phyloP scores from a whole-genome alignment of 2,113 vertebrate species.

The Leptodactylus fuscus region DNA sequence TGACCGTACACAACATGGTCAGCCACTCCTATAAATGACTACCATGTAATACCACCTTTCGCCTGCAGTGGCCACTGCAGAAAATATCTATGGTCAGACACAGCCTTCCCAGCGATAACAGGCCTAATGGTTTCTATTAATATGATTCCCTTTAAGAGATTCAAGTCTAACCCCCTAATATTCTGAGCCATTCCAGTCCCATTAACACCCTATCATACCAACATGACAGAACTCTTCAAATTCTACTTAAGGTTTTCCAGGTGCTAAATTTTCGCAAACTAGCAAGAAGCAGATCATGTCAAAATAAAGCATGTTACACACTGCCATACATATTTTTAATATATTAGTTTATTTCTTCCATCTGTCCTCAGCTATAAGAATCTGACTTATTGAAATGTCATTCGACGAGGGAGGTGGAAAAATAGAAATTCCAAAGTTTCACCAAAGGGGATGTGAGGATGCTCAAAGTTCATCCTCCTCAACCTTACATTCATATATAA shows the following conservation, averaged over 20 bases:
- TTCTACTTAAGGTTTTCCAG: slow-evolving; percentile 48
- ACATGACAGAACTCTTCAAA: slow-evolving; percentile 27
- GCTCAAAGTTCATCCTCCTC: neutral
- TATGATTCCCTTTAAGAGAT: slow-evolving; percentile 13
- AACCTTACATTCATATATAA: too few relatives aligned
- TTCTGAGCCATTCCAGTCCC: neutral
- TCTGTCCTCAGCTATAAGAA: slow-evolving; percentile 48
- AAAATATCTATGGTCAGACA: neutral
- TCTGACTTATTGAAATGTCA: slow-evolving; percentile 40
- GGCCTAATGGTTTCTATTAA: neutral
- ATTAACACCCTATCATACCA: slow-evolving; percentile 53
- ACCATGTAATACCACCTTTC: neutral
- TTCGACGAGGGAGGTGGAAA: neutral
- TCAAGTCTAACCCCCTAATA: neutral
- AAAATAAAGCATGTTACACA: slow-evolving; percentile 54
- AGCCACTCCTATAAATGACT: neutral
- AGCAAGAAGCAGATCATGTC: slow-evolving; percentile 53
- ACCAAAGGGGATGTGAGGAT: neutral
- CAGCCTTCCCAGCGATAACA: too few relatives aligned
- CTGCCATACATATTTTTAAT: slow-evolving; percentile 50
- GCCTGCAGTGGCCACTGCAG: too few relatives aligned
- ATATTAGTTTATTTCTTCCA: slow-evolving; percentile 53
- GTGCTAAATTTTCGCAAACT: slow-evolving; percentile 39
- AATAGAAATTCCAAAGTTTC: slow-evolving; percentile 28
- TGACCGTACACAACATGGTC: neutral